Evolutionary conservation across 2,113 vertebrate genomes (phyloP).

Genomic region (Sigmodon hispidus): DNA sequence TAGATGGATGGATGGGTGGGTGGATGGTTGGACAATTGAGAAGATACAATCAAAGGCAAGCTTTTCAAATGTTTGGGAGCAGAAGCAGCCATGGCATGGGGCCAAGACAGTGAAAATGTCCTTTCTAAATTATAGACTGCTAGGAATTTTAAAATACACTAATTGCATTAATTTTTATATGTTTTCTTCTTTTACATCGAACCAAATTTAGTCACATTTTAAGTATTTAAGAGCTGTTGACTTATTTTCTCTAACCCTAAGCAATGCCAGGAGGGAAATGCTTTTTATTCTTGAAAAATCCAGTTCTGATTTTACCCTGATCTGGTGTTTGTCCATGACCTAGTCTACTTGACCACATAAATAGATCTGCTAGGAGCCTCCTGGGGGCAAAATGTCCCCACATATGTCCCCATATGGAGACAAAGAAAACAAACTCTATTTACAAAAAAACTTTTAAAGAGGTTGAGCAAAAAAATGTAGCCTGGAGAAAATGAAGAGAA

Average conservation of each 20-base stretch:
- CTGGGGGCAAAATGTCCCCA: not conserved
- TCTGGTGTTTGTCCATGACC: not conserved
- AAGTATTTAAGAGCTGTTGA: not conserved
- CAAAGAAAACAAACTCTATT: conserved; percentile 48
- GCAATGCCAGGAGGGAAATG: not conserved
- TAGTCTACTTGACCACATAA: not conserved
- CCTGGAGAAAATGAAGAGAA: conserved; percentile 55
- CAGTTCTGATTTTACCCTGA: not conserved
- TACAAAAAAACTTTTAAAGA: conserved; percentile 62
- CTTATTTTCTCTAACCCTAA: conserved; percentile 16
- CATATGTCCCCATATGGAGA: not conserved
- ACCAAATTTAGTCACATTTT: conserved; percentile 7
- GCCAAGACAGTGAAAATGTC: not conserved
- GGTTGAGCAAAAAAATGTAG: conserved; percentile 49
- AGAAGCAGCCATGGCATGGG: not conserved
- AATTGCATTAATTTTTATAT: not conserved
- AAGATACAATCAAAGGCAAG: not conserved
- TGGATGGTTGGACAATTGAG: not conserved
- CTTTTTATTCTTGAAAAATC: not conserved
- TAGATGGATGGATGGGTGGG: not conserved
- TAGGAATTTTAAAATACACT: not conserved
- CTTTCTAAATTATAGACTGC: not conserved
- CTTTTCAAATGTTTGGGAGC: not conserved
- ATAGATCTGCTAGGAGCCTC: conserved; percentile 11
- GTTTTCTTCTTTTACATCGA: not conserved